Percentiles rank a stretch among this genome's conserved stretches.
Evolutionary conservation across 2,113 vertebrate species (phyloP).

Genomic region (Chaetorhynchus papuensis): DNA sequence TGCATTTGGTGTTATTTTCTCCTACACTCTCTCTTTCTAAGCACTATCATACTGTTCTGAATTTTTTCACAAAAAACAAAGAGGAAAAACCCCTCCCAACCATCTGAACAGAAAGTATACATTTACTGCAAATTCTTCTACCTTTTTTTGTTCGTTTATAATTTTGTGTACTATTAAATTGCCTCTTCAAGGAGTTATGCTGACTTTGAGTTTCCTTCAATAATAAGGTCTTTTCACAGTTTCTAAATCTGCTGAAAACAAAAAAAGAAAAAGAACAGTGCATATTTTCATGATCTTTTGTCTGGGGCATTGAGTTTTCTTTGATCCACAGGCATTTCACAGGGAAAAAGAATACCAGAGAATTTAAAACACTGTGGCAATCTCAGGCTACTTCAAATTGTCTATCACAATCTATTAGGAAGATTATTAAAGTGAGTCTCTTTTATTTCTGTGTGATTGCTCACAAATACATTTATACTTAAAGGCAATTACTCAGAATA

Average conservation of each 20-base stretch:
- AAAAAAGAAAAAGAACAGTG: background rate
- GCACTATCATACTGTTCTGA: background rate
- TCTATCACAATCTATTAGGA: background rate
- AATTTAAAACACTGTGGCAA: background rate
- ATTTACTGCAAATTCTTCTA: background rate
- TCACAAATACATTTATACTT: background rate
- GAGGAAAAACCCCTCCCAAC: background rate
- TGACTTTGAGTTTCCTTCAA: constrained; percentile 19
- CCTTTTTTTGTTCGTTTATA: background rate
- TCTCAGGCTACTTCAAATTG: background rate
- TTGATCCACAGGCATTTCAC: constrained; percentile 7
- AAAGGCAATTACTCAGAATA: background rate
- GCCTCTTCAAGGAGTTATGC: background rate
- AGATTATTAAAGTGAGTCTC: background rate
- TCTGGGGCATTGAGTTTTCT: background rate
- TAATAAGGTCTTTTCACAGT: constrained; percentile 3
- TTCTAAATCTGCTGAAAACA: background rate
- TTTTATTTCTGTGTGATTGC: background rate
- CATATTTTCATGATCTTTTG: constrained; percentile 32
- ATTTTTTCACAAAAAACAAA: background rate
- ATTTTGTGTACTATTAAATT: constrained; percentile 25
- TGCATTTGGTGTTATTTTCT: background rate
- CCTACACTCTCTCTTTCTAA: background rate
- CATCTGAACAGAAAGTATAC: background rate
- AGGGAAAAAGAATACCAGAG: background rate